phyloP scores from a whole-genome alignment of 2,113 vertebrate genomes.

The Phrynosoma blainvillii region DNA sequence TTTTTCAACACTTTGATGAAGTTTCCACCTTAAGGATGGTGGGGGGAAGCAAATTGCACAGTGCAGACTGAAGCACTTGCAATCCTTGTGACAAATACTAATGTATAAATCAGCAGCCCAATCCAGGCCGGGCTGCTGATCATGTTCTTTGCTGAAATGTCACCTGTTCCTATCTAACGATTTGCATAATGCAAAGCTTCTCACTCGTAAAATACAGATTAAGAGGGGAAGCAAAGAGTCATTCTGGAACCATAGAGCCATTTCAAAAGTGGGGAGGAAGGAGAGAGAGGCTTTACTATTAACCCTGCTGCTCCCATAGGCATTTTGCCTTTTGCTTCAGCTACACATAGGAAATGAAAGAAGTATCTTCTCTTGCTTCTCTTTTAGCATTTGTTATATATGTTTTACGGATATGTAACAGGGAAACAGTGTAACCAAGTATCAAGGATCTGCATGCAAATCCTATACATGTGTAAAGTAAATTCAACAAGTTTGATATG shows the following conservation, averaged over 20 bases:
- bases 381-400: constrained; percentile 5
- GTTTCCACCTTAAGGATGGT: constrained; percentile 87
- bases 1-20: constrained; percentile 60
- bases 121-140: constrained; percentile 84
- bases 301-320: constrained; percentile 79
- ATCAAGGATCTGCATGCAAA: background rate
- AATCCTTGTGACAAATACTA: constrained; percentile 97
- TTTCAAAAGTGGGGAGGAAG: constrained; percentile 78
- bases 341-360: constrained; percentile 25
- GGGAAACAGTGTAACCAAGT: background rate
- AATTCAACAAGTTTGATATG: background rate
- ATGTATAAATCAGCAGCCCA: constrained; percentile 98
- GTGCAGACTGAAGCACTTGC: constrained; percentile 82
- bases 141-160: constrained; percentile 98
- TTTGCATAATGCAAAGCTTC: constrained; percentile 99
- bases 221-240: constrained; percentile 94
- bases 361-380: background rate
- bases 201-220: constrained; percentile 99
- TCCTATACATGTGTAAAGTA: background rate
- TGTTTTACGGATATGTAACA: background rate
- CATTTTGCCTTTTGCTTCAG: constrained; percentile 18
- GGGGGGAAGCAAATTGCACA: constrained; percentile 75
- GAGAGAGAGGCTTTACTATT: constrained; percentile 79
- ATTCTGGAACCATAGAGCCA: constrained; percentile 94
- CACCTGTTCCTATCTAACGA: constrained; percentile 99